phyloP scores from a whole-genome alignment of 2,888 invertebrate species.

The Corythucha ciliata region DNA sequence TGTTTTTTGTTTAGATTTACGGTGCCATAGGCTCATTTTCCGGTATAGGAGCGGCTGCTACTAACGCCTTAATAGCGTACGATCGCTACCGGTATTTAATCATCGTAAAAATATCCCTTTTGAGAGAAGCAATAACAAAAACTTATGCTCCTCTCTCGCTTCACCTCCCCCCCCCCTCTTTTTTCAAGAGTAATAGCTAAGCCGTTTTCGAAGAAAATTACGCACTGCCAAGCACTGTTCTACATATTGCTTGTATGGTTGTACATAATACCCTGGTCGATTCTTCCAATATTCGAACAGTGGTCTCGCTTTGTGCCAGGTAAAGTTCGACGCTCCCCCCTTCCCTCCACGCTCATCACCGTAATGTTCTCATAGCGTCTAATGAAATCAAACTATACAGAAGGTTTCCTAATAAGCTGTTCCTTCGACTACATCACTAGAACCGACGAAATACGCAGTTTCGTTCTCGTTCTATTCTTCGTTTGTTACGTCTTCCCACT shows the following conservation, averaged over 20 bases:
- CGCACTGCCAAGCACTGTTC: constrained; percentile 65
- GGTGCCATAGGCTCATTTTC: constrained; percentile 64
- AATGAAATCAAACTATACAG: constrained; percentile 46
- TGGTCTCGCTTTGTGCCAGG: constrained; percentile 84
- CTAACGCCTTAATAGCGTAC: constrained; percentile 77
- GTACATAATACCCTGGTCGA: constrained; percentile 71
- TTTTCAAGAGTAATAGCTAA: constrained; percentile 62
- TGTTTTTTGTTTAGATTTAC: too few species aligned
- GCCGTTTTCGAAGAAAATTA: constrained; percentile 72
- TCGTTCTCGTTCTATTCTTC: constrained; percentile 64
- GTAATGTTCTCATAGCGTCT: too few species aligned
- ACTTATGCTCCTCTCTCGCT: too few species aligned
- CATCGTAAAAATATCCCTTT: neutral
- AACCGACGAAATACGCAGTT: constrained; percentile 66
- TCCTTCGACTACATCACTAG: constrained; percentile 72
- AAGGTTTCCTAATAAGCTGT: constrained; percentile 83
- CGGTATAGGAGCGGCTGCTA: constrained; percentile 69
- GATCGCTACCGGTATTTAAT: constrained; percentile 55
- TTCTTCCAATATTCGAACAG: constrained; percentile 66
- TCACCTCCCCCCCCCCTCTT: too few species aligned
- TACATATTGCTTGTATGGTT: constrained; percentile 65
- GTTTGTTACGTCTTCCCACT: constrained; percentile 72
- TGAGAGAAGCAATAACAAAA: too few species aligned
- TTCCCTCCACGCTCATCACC: too few species aligned
- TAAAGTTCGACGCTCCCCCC: too few species aligned